Conservation (phyloP, 2,888 invertebrate genomes). For the Leptinotarsa haldemani region DNA sequence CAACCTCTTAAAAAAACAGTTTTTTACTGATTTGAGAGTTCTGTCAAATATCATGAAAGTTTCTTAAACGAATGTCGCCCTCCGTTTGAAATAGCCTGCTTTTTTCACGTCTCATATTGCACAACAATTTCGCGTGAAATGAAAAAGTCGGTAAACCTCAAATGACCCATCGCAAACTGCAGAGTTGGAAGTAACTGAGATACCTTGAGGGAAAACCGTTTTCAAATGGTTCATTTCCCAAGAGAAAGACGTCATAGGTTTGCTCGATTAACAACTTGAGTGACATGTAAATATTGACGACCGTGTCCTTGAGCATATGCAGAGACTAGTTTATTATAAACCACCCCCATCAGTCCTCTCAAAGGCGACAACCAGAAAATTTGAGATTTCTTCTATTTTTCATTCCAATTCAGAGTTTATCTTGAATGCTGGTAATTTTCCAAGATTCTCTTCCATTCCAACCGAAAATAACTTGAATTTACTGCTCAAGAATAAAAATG, state of each 20-base stretch:
- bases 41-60: too few species aligned
- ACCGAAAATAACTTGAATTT: constrained; percentile 19
- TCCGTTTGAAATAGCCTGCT: background rate
- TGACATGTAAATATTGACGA: too few species aligned
- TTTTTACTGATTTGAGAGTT: too few species aligned
- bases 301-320: too few species aligned
- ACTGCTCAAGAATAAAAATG: constrained; percentile 16
- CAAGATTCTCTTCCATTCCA: constrained; percentile 11
- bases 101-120: background rate
- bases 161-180: background rate
- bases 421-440: background rate
- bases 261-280: background rate
- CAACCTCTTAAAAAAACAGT: too few species aligned
- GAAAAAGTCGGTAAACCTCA: background rate
- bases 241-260: background rate
- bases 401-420: background rate
- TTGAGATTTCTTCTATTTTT: constrained; percentile 1
- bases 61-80: background rate
- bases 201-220: background rate
- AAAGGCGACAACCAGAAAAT: background rate
- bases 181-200: background rate
- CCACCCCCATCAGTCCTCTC: background rate
- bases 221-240: background rate
- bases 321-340: background rate
- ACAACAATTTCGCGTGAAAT: background rate